Conservation (phyloP, 2,113 vertebrate species). For the Pluvialis apricaria region DNA sequence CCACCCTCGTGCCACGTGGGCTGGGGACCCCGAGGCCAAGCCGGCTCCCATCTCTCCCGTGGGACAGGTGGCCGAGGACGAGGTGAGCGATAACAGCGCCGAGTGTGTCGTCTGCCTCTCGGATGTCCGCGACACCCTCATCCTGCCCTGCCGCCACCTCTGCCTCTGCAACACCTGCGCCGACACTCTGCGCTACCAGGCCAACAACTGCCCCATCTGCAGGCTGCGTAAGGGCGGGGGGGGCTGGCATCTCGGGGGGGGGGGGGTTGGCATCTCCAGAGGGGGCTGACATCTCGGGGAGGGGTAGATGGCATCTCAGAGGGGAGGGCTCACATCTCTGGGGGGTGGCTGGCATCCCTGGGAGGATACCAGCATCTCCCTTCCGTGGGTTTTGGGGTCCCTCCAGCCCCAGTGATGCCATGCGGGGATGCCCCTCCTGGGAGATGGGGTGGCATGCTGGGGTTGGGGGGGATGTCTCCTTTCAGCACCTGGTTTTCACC, state of each 20-base stretch:
- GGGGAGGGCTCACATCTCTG: neutral
- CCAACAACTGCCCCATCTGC: slow-evolving; percentile 97
- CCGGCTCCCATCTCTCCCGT: neutral
- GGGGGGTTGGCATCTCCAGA: neutral
- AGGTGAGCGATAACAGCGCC: slow-evolving; percentile 96
- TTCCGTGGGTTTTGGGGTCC: rapidly evolving
- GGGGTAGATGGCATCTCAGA: neutral
- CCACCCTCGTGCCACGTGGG: rapidly evolving
- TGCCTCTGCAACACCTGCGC: slow-evolving; percentile 94
- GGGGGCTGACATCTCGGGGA: neutral
- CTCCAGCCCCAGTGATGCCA: neutral
- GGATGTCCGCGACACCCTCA: slow-evolving; percentile 93
- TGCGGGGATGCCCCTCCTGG: neutral
- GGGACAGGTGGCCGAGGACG: slow-evolving; percentile 88
- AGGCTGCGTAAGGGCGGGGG: slow-evolving; percentile 83
- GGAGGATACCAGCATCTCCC: neutral
- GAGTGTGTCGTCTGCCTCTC: slow-evolving; percentile 98
- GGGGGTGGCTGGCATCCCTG: neutral
- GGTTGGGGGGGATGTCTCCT: neutral
- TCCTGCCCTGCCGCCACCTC: slow-evolving; percentile 94
- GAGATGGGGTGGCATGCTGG: rapidly evolving
- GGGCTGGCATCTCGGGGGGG: neutral
- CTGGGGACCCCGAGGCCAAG: neutral
- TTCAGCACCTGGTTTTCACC: neutral
- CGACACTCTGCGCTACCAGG: slow-evolving; percentile 94